Evolutionary conservation across 2,797 vertebrate genomes (phyloP).

Genomic region (Aeoliscus strigatus): DNA sequence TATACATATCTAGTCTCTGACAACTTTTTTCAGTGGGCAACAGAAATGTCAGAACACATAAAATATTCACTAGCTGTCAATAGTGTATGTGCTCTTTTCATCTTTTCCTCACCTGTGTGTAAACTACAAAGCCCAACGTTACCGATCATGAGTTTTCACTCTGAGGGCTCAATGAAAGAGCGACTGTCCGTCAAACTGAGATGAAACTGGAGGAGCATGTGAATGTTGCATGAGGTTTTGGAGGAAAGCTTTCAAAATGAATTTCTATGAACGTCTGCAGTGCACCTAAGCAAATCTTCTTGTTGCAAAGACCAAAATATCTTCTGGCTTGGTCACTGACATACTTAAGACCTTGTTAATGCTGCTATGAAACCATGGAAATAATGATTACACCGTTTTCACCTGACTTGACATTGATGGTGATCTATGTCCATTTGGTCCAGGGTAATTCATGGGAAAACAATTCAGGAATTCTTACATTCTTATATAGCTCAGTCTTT

Average conservation of each 20-base stretch:
- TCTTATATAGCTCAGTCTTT: no score
- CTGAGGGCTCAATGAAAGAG: constrained; percentile 27
- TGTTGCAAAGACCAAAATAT: constrained; percentile 13
- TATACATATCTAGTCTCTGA: constrained; percentile 5
- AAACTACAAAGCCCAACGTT: constrained; percentile 50
- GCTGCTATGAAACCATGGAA: constrained; percentile 34
- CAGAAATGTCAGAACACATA: constrained; percentile 38
- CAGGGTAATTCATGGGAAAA: constrained; percentile 44
- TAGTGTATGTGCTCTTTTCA: constrained; percentile 41
- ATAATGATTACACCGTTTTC: constrained; percentile 35
- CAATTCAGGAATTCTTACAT: constrained; percentile 24
- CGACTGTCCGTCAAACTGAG: constrained; percentile 36
- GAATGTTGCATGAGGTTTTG: constrained; percentile 44
- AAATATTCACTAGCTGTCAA: constrained; percentile 59
- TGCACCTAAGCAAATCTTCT: constrained; percentile 1
- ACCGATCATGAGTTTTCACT: constrained; percentile 38
- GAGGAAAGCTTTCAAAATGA: constrained; percentile 30
- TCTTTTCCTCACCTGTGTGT: constrained; percentile 26
- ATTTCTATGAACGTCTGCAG: constrained; percentile 18
- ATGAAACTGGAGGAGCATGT: constrained; percentile 32
- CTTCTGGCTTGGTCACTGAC: constrained; percentile 18
- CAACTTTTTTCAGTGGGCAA: constrained; percentile 22
- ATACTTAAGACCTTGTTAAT: constrained; percentile 7
- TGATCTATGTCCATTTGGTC: constrained; percentile 40
- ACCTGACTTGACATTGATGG: constrained; percentile 19